Conservation (phyloP, 2,113 vertebrate species). For the Oreotrochilus melanogaster region DNA sequence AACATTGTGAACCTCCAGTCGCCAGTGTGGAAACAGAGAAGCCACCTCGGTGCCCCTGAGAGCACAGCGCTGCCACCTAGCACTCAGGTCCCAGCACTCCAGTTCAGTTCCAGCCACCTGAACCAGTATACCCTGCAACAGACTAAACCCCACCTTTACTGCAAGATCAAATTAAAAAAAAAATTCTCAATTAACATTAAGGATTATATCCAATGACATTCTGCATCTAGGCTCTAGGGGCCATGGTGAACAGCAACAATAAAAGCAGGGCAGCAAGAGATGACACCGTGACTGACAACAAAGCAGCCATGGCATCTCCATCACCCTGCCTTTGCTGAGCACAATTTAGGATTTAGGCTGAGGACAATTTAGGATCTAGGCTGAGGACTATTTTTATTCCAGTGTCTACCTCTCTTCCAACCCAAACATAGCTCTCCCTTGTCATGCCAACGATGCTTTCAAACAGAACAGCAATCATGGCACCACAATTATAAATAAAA, state of each 20-base stretch:
- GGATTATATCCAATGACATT: neutral
- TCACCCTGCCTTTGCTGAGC: neutral
- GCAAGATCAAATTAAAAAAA: neutral
- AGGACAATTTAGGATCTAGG: neutral
- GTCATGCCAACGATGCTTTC: neutral
- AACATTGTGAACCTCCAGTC: neutral
- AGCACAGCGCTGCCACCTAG: fast-evolving
- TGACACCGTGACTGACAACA: neutral
- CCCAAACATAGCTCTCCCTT: neutral
- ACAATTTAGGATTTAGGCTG: neutral
- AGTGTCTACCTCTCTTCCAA: neutral
- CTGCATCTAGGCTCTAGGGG: neutral
- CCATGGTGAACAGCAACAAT: neutral
- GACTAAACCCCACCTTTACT: neutral
- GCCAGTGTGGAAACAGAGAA: neutral
- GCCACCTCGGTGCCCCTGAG: neutral
- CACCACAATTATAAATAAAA: neutral
- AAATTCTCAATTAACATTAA: neutral
- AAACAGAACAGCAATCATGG: fast-evolving
- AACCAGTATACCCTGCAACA: neutral
- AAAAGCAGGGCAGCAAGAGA: neutral
- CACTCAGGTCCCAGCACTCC: neutral
- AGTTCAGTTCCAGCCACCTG: neutral
- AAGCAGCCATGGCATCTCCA: neutral
- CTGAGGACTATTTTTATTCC: neutral